Percentiles rank a stretch among this genome's conserved stretches.
These are phyloP conservation scores for Vireo griseus DNA, from an alignment of 2,797 vertebrate species.

Conservation along the genomic window DNA sequence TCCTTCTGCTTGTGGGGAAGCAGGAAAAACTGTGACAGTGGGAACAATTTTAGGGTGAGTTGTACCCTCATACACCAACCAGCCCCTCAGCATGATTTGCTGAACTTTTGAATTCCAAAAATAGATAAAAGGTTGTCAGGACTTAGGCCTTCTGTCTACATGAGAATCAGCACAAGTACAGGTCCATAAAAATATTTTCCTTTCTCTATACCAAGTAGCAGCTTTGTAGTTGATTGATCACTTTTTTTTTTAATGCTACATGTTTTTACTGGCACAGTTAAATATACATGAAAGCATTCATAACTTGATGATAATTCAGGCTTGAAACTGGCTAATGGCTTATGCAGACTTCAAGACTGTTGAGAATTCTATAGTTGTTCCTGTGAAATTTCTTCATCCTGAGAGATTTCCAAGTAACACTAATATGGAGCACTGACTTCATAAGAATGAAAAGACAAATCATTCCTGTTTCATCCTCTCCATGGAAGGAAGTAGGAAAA, in stretches of 20 bases:
- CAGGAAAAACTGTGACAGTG: neutral
- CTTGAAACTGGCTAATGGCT: constrained; percentile 24
- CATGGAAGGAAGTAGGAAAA: neutral
- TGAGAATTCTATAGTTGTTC: neutral
- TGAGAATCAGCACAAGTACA: neutral
- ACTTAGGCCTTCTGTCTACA: neutral
- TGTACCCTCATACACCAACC: neutral
- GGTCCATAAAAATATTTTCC: neutral
- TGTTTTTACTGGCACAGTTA: neutral
- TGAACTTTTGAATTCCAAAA: neutral
- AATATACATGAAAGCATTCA: constrained; percentile 16
- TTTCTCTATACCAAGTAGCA: neutral
- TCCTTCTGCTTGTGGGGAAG: neutral
- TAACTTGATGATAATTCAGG: neutral
- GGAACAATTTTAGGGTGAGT: neutral
- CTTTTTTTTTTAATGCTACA: neutral
- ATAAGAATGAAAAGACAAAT: neutral
- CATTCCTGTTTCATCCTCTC: neutral
- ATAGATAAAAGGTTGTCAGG: neutral
- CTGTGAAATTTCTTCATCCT: neutral
- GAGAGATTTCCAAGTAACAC: neutral
- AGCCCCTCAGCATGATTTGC: neutral
- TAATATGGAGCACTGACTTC: neutral
- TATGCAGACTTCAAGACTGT: neutral
- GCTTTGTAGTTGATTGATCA: neutral